Evolutionary conservation across 2,113 vertebrate species (phyloP).

Genomic region (Limnothrissa miodon): DNA sequence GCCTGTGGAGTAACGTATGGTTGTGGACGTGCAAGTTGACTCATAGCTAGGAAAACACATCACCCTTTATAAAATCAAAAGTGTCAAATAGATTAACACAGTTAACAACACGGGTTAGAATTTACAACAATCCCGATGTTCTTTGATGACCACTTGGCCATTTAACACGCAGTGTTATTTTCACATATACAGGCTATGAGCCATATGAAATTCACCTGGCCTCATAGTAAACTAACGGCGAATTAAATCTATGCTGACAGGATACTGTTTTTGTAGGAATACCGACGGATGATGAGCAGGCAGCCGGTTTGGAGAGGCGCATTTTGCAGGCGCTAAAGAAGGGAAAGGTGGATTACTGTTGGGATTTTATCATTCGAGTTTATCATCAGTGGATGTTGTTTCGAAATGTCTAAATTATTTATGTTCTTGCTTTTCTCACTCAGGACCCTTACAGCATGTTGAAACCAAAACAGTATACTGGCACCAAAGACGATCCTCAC

Average conservation of each 20-base stretch:
- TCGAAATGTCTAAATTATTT: not conserved
- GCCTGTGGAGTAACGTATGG: not conserved
- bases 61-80: not conserved
- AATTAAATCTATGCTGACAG: not conserved
- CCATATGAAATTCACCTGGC: not conserved
- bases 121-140: not conserved
- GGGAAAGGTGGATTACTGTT: slow-evolving; percentile 61
- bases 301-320: slow-evolving; percentile 73
- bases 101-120: not conserved
- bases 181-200: not conserved
- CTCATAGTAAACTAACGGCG: not conserved
- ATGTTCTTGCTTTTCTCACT: not conserved
- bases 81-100: not conserved
- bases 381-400: not conserved
- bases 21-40: not conserved
- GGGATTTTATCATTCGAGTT: not conserved
- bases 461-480: slow-evolving; percentile 61
- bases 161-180: no score
- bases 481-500: slow-evolving; percentile 69
- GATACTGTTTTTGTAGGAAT: slow-evolving; percentile 58
- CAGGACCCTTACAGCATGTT: slow-evolving; percentile 66
- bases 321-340: slow-evolving; percentile 66
- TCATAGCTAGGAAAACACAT: not conserved
- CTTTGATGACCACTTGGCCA: no score
- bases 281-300: slow-evolving; percentile 79